Percentiles rank a stretch among this genome's conserved stretches.
These are phyloP conservation scores for Gavialis gangeticus DNA, from an alignment of 2,113 vertebrate genomes.

Conservation along the genomic window DNA sequence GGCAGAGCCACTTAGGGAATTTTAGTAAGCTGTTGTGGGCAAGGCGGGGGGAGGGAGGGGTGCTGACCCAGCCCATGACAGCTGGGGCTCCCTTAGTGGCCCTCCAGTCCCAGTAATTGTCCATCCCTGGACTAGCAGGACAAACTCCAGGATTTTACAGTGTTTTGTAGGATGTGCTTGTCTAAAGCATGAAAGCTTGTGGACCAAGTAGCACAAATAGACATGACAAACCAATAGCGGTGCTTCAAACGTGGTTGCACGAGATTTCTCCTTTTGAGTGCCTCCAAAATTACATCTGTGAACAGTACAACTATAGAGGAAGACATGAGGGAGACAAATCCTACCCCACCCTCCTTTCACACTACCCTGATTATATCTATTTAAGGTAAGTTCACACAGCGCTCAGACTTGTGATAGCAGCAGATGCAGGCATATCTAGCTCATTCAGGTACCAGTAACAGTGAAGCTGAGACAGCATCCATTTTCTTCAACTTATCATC, in stretches of 20 bases:
- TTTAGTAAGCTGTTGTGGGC: too few relatives aligned
- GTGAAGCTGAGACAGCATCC: too few relatives aligned
- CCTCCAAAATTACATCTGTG: neutral
- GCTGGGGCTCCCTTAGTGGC: too few relatives aligned
- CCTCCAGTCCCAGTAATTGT: too few relatives aligned
- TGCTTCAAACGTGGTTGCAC: neutral
- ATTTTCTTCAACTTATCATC: too few relatives aligned
- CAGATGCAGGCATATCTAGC: too few relatives aligned
- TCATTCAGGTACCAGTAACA: too few relatives aligned
- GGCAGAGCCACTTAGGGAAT: too few relatives aligned
- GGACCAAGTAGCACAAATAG: neutral
- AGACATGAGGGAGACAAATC: neutral
- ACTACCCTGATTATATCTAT: neutral
- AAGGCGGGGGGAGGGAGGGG: too few relatives aligned
- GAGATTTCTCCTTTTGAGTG: neutral
- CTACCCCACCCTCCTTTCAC: neutral
- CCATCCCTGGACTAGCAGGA: neutral
- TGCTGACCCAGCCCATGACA: too few relatives aligned
- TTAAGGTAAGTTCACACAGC: too few relatives aligned
- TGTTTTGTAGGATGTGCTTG: neutral
- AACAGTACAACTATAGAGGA: neutral
- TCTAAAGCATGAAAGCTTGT: neutral
- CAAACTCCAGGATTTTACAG: neutral
- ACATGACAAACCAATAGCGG: neutral
- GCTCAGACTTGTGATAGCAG: too few relatives aligned